Evolutionary conservation across 2,797 vertebrate species (phyloP).

Genomic region (Onychomys torridus): DNA sequence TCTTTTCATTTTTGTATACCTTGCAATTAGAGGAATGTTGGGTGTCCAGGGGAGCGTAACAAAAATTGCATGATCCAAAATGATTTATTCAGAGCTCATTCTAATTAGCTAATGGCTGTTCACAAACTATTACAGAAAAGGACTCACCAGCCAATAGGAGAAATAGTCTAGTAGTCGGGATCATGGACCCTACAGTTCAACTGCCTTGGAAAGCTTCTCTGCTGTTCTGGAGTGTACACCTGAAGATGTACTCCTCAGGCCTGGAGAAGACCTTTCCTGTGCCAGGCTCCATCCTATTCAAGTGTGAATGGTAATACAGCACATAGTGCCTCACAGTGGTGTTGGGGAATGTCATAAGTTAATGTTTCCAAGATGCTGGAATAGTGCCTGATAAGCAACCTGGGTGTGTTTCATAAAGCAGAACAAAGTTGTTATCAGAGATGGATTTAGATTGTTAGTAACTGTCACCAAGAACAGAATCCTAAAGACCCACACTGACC

Average conservation of each 20-base stretch:
- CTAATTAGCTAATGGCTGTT: background rate
- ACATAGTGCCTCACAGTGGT: background rate
- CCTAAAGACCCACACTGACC: background rate
- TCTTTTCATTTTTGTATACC: background rate
- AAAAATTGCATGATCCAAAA: constrained; percentile 17
- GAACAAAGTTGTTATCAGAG: background rate
- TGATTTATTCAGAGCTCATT: background rate
- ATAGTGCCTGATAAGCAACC: background rate
- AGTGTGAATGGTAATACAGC: background rate
- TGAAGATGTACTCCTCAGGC: no score
- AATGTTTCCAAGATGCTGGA: background rate
- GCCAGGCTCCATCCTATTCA: background rate
- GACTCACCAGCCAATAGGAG: background rate
- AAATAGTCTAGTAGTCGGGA: background rate
- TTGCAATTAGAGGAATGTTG: background rate
- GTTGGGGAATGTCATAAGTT: background rate
- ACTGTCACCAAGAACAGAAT: background rate
- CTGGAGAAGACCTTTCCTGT: fast-evolving
- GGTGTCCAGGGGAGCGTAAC: background rate
- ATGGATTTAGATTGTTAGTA: background rate
- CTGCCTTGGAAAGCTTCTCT: background rate
- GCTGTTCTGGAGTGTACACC: background rate
- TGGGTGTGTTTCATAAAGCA: background rate
- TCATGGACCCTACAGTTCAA: background rate
- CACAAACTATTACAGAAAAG: background rate